Conservation (phyloP, 2,888 invertebrate genomes). For the Standfussiana lucernea region DNA sequence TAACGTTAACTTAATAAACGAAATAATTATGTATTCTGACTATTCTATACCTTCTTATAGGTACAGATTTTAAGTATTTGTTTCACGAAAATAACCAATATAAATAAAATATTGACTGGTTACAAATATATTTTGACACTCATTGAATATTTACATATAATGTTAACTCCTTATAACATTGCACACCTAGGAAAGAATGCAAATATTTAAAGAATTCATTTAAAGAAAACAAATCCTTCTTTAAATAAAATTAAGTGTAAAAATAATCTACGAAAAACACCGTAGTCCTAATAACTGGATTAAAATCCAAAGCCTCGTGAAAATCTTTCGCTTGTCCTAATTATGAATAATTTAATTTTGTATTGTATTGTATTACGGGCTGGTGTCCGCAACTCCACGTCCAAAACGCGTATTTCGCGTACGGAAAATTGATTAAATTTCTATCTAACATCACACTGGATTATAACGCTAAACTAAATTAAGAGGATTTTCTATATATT, state of each 20-base stretch:
- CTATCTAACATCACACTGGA: slow-evolving; percentile 70
- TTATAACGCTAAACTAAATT: slow-evolving; percentile 44
- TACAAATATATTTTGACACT: slow-evolving; percentile 25
- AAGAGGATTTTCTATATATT: slow-evolving; percentile 5
- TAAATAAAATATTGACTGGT: background rate
- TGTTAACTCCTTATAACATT: background rate
- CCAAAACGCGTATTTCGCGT: too few relatives aligned
- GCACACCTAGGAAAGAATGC: background rate
- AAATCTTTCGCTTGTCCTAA: slow-evolving; percentile 48
- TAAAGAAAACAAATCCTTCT: background rate
- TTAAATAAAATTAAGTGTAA: background rate
- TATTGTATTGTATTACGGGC: too few relatives aligned
- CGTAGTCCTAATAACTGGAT: background rate
- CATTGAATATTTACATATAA: slow-evolving; percentile 5
- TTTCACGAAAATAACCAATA: background rate
- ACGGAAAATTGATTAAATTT: too few relatives aligned
- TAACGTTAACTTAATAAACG: background rate
- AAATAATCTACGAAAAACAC: background rate
- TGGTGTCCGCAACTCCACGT: too few relatives aligned
- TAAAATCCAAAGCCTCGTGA: slow-evolving; percentile 3
- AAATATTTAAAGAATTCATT: background rate
- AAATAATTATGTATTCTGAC: background rate
- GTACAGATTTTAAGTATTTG: slow-evolving; percentile 5
- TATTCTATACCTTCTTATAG: background rate
- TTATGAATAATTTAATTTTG: slow-evolving; percentile 52